Conservation (phyloP, 1,140 invertebrate genomes). For the Eciton burchellii region DNA sequence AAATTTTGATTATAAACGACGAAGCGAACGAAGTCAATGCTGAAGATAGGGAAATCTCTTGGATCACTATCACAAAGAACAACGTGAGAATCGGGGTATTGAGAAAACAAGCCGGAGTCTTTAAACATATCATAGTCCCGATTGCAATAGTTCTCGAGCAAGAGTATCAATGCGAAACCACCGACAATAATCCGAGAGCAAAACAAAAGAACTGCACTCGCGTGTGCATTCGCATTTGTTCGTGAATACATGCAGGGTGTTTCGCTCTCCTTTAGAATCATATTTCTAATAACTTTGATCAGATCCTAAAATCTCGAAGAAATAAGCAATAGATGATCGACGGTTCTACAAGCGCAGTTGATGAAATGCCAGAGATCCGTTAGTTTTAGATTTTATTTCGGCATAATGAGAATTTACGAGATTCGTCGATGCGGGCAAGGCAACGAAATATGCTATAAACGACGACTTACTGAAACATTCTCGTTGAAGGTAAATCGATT, state of each 20-base stretch:
- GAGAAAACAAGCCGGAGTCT: conserved; percentile 36
- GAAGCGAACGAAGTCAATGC: neutral
- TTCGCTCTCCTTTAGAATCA: neutral
- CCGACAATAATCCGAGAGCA: conserved; percentile 53
- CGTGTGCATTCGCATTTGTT: conserved; percentile 12
- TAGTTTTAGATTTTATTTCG: neutral
- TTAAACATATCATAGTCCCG: conserved; percentile 41
- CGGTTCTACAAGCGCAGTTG: neutral
- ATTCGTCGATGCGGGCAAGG: neutral
- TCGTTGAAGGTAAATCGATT: neutral
- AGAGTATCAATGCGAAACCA: conserved; percentile 53
- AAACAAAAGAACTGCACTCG: conserved; percentile 38
- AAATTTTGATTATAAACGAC: neutral
- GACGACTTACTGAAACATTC: neutral
- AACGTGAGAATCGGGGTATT: conserved; percentile 47
- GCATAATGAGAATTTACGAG: neutral
- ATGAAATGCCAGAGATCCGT: neutral
- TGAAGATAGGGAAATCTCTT: conserved; percentile 2
- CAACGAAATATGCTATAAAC: neutral
- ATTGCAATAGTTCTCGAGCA: conserved; percentile 36
- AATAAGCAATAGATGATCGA: neutral
- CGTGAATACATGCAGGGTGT: conserved; percentile 32
- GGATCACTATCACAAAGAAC: conserved; percentile 35
- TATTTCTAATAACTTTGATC: neutral
- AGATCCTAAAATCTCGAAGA: neutral